Conservation (phyloP, 53 echinoderm and acorn worm species). For the Actinopyga echinites region DNA sequence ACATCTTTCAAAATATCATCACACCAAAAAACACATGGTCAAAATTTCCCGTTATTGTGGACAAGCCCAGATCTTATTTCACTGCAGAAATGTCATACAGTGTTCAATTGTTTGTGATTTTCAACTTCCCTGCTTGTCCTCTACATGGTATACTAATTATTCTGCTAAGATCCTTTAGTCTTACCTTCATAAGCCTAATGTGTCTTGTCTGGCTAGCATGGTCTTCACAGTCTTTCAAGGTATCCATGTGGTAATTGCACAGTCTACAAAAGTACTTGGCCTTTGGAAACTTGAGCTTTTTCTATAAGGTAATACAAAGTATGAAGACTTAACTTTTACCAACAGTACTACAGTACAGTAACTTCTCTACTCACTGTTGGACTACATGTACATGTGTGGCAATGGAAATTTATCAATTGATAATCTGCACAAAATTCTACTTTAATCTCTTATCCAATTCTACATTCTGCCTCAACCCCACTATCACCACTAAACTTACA, state of each 20-base stretch:
- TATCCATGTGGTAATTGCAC: slow-evolving; percentile 96
- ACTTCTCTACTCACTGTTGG: not conserved
- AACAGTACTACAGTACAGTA: no score
- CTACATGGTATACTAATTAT: no score
- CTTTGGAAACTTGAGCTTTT: slow-evolving; percentile 80
- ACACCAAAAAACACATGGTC: no score
- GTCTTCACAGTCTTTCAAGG: slow-evolving; percentile 56
- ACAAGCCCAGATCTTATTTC: no score
- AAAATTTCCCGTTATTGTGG: no score
- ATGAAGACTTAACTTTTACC: not conserved
- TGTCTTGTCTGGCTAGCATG: slow-evolving; percentile 88
- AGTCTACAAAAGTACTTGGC: slow-evolving; percentile 87
- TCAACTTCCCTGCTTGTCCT: no score
- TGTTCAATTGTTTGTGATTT: no score
- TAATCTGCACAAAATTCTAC: not conserved
- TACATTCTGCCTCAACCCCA: not conserved
- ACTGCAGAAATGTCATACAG: no score
- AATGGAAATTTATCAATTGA: not conserved
- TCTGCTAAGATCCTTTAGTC: no score
- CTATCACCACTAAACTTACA: no score
- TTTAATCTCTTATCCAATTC: not conserved
- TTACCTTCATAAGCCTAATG: slow-evolving; percentile 67
- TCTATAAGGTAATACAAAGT: slow-evolving; percentile 44
- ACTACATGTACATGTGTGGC: not conserved
- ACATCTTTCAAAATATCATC: no score